Percentiles rank a stretch among this genome's conserved stretches.
Conservation (phyloP, 2,113 vertebrate genomes). For the Pipra filicauda region DNA sequence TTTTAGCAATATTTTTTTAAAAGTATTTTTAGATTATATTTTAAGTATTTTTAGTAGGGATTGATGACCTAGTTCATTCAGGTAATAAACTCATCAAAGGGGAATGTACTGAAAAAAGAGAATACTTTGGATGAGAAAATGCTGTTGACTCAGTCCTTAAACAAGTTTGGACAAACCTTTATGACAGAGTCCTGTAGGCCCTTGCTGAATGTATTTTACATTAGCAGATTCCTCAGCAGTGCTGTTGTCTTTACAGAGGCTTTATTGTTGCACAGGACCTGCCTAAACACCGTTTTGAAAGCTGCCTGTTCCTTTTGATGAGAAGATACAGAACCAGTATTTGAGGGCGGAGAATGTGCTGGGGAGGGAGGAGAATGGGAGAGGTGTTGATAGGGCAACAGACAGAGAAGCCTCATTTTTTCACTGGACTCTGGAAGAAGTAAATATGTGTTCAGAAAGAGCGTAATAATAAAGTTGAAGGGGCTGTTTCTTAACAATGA, state of each 20-base stretch:
- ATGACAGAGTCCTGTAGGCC: not conserved
- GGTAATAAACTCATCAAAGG: not conserved
- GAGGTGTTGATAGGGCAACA: conserved; percentile 52
- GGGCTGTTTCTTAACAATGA: conserved; percentile 58
- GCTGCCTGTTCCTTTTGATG: conserved; percentile 52
- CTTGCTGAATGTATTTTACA: not conserved
- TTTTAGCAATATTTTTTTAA: not conserved
- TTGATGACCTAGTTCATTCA: not conserved
- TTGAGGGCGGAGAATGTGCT: conserved; percentile 63
- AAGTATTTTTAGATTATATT: not conserved
- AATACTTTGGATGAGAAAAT: not conserved
- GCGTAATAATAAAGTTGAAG: not conserved
- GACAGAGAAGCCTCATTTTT: conserved; percentile 47
- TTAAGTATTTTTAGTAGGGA: not conserved
- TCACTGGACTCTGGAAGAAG: conserved; percentile 53
- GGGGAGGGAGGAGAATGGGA: conserved; percentile 56
- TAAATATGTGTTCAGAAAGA: conserved; percentile 55
- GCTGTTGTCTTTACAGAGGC: conserved; percentile 26
- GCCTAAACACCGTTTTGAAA: conserved; percentile 56
- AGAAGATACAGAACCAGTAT: conserved; percentile 38
- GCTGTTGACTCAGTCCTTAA: conserved; percentile 25
- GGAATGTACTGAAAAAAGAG: not conserved
- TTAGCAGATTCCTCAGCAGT: conserved; percentile 4
- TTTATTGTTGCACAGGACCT: conserved; percentile 44
- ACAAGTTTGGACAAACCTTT: conserved; percentile 36